Conservation (phyloP, 2,797 vertebrate species). For the Glossophaga mutica region DNA sequence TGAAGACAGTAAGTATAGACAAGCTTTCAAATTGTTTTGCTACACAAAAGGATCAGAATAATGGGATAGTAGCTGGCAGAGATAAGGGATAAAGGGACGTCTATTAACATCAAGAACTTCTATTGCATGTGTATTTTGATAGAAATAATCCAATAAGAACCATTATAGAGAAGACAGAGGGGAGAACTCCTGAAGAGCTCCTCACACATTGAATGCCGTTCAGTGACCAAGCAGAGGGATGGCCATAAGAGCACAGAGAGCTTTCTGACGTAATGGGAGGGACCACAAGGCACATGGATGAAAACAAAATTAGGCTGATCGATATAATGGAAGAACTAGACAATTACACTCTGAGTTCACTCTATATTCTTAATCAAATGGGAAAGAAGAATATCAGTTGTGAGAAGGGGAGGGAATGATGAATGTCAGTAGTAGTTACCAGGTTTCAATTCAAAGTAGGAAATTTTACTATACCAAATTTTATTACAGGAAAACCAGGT, state of each 20-base stretch:
- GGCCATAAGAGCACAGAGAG: background rate
- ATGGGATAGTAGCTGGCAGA: background rate
- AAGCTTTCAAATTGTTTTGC: background rate
- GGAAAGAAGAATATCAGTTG: background rate
- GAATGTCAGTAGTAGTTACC: background rate
- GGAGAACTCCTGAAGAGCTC: background rate
- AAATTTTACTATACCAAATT: background rate
- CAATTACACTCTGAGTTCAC: background rate
- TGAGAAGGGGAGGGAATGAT: background rate
- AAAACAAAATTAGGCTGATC: background rate
- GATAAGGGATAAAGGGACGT: background rate
- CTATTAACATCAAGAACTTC: background rate
- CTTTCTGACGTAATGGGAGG: background rate
- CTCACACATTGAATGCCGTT: background rate
- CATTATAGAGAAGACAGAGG: background rate
- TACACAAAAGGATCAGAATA: background rate
- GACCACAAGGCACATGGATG: background rate
- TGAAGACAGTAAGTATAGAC: background rate
- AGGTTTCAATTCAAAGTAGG: conserved; percentile 1
- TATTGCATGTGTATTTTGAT: background rate
- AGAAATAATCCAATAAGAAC: background rate
- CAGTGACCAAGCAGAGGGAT: background rate
- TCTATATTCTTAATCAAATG: background rate
- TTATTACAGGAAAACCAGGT: background rate
- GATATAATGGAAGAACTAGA: background rate